Evolutionary conservation across 2,888 invertebrate genomes (phyloP), one percentile per base, ranked within the genome.

Genomic region (Sphaeridia pumilis): DNA sequence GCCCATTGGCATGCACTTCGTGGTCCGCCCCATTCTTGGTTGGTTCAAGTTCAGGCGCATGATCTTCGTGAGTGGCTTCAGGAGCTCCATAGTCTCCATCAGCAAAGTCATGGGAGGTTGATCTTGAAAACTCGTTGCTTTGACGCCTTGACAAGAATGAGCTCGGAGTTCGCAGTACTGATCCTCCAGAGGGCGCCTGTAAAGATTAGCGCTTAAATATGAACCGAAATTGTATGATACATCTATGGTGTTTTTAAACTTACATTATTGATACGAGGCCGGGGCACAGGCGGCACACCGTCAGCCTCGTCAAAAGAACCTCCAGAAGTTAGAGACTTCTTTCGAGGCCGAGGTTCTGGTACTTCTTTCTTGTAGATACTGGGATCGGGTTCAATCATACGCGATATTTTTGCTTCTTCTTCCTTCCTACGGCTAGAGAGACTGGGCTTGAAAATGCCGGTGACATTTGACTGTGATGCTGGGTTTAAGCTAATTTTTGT

Each of bases 401-500:
- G 60, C 4, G 60, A 59, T 35, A 63, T 58, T 49, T 61, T 60
- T 45, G 63, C 61, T 49, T 65, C 61, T 43, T 60, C 64, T 48
- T 67, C 63, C 26, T 65, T 64, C 45, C 56, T 59, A 14, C 63
- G 45, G 22, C 44, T 49, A 3, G 55, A 49, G 21, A 61, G 43
- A 35, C 57, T 52, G 14, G 53, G 50, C 35, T 57, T 56, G 25
- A 54, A 59, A 3, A 49, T 31, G 20, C 26, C 44, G 25, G 14
- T 27, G 38, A 20, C 21, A 12, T 43, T 25, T 14, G n/a, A n/a
- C 20, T 31, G 17, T 41, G 17, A 49, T 54, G 79, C 76, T 5
- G 90, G 90, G 72, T 89, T 84, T 60, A 92, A 74, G 42, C 84
- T 87, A 66, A 90, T 85, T 74, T 81, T 86, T 52, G 81, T 79